These are phyloP conservation scores for Globodera rostochiensis DNA, from an alignment of 1,140 invertebrate species.

Conservation along the genomic window DNA sequence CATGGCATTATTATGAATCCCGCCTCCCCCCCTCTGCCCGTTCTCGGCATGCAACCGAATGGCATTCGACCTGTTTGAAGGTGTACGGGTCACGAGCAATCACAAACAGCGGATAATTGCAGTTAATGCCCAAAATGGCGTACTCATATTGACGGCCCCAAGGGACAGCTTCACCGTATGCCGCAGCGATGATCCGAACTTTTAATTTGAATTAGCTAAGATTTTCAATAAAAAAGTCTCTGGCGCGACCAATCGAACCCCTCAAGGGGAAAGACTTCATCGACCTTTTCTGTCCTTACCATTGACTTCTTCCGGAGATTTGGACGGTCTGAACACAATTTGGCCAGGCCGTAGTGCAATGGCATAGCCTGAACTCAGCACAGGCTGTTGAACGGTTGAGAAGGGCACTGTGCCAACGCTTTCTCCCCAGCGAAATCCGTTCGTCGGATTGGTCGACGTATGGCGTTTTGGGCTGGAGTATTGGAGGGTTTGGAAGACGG, in stretches of 20 bases:
- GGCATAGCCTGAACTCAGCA: slow-evolving; percentile 61
- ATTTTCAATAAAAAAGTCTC: no score
- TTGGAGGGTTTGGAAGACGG: slow-evolving; percentile 62
- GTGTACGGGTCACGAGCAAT: slow-evolving; percentile 54
- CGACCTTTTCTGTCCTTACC: slow-evolving; percentile 34
- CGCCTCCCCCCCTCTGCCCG: no score
- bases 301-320: slow-evolving; percentile 58
- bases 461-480: slow-evolving; percentile 59
- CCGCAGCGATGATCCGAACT: slow-evolving; percentile 50
- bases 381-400: slow-evolving; percentile 6
- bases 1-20: no score
- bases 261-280: no score
- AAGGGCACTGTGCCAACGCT: neutral
- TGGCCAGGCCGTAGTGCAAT: slow-evolving; percentile 58
- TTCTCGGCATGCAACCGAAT: neutral
- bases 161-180: slow-evolving; percentile 37
- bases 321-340: slow-evolving; percentile 56
- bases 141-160: slow-evolving; percentile 35
- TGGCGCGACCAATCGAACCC: neutral
- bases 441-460: slow-evolving; percentile 29
- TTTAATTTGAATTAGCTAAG: neutral
- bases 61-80: slow-evolving; percentile 45
- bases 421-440: slow-evolving; percentile 6
- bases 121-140: slow-evolving; percentile 47
- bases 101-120: slow-evolving; percentile 58